Evolutionary conservation across 1,140 invertebrate genomes (phyloP), one percentile per base, ranked within the genome.

Genomic region (Cyclargus thomasi): DNA sequence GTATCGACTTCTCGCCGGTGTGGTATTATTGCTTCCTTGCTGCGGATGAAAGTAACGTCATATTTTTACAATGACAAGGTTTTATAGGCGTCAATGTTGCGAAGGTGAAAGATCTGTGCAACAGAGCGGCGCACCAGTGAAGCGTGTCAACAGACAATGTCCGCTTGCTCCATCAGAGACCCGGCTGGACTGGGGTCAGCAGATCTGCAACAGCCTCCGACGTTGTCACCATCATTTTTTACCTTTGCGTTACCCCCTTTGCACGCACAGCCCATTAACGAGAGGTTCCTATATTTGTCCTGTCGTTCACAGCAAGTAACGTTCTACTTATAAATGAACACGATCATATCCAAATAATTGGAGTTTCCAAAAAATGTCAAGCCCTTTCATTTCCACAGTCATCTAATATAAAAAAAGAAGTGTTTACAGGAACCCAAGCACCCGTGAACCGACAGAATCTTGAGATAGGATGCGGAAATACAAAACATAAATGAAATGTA

Each of bases 1-100:
- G 63, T 64, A 65, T 64, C 55, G 22, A 17, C 22, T 71, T 70
- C 71, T 67, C 53, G 67, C 63, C 70, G 18, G 72, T 74, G 78
- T 81, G 74, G 81, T 84, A 77, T 80, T 66, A 71, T 71, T 69
- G 69, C 70, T 80, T 85, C 65, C 57, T 79, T 74, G 69, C 74
- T 78, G 71, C 76, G 79, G 77, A 88, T 87, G 82, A 90, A 90
- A 90, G 87, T 90, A 90, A 85, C 85, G 86, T 83, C 77, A 86
- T 73, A 84, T 74, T 81, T 82, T 87, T 78, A 83, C 76, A 87
- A 83, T 83, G 83, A 85, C 85, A 87, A 87, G 79, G 84, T 90
- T 90, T 90, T 90, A 90, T 90, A 90, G 87, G 84, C 85, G 83
- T 84, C 75, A 87, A 79, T 84, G 84, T 90, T 90, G 87, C 87